phyloP scores from a whole-genome alignment of 2,797 vertebrate species.

The Smutsia gigantea region DNA sequence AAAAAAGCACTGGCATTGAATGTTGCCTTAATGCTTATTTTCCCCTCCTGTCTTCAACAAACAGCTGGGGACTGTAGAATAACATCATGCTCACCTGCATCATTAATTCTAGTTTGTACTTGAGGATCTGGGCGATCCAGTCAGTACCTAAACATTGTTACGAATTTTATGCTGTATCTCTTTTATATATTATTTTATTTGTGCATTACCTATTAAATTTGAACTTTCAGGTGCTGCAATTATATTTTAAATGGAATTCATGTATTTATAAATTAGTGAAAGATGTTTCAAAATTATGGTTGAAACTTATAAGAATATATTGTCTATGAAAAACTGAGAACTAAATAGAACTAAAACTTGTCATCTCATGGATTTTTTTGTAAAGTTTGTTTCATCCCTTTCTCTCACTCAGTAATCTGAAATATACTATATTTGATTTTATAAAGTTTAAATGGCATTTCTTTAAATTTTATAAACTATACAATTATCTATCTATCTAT shows the following conservation, averaged over 20 bases:
- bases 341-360: conserved; percentile 34
- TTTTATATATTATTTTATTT: conserved; percentile 60
- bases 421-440: neutral
- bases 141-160: neutral
- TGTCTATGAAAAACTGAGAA: neutral
- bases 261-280: conserved; percentile 73
- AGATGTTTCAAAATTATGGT: conserved; percentile 65
- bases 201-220: conserved; percentile 71
- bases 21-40: neutral
- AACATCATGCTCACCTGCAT: conserved; percentile 34
- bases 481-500: conserved; percentile 23
- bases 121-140: conserved; percentile 22
- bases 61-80: neutral
- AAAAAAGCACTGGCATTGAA: neutral
- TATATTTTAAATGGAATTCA: conserved; percentile 61
- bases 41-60: neutral
- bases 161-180: conserved; percentile 62
- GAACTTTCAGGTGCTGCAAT: conserved; percentile 33
- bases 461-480: neutral
- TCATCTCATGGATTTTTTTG: neutral
- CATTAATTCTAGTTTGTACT: conserved; percentile 62
- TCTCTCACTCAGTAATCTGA: conserved; percentile 19
- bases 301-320: conserved; percentile 30
- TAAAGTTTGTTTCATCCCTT: neutral
- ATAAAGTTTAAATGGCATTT: neutral